Evolutionary conservation across 2,113 vertebrate genomes (phyloP).

Genomic region (Elgaria multicarinata): DNA sequence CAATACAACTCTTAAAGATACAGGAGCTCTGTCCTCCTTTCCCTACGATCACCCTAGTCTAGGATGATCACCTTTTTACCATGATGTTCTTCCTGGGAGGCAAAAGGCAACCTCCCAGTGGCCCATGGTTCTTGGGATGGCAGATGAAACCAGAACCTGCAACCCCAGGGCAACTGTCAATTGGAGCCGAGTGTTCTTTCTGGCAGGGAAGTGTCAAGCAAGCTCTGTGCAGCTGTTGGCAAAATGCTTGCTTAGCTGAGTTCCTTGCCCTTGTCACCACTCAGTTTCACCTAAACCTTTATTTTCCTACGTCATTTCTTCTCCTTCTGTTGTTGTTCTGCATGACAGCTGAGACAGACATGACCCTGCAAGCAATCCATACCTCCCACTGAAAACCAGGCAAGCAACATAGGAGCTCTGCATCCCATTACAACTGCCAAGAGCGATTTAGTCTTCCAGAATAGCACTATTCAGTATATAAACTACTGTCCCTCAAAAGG

Average conservation of each 20-base stretch:
- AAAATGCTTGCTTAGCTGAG: not conserved
- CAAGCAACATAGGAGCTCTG: not conserved
- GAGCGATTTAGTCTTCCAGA: not conserved
- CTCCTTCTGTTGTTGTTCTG: slow-evolving; percentile 10
- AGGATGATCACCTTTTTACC: not conserved
- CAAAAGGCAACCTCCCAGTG: not conserved
- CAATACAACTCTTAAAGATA: too few relatives aligned
- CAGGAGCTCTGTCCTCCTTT: too few relatives aligned
- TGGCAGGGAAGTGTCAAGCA: too few relatives aligned
- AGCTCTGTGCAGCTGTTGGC: not conserved
- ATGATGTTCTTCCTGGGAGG: not conserved
- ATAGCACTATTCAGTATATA: not conserved
- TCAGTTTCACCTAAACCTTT: not conserved
- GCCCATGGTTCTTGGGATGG: not conserved
- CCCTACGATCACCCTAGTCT: too few relatives aligned
- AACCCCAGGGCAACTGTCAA: too few relatives aligned
- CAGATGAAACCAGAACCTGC: not conserved
- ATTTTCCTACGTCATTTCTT: not conserved
- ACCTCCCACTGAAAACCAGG: not conserved
- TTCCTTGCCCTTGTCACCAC: not conserved
- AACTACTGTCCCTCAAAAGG: not conserved
- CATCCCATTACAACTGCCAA: not conserved
- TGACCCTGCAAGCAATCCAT: accelerated
- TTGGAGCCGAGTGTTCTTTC: too few relatives aligned
- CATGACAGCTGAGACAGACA: not conserved